Percentiles rank a stretch among this genome's conserved stretches.
Evolutionary conservation across 2,113 vertebrate genomes (phyloP).

Genomic region (Eurypyga helias): DNA sequence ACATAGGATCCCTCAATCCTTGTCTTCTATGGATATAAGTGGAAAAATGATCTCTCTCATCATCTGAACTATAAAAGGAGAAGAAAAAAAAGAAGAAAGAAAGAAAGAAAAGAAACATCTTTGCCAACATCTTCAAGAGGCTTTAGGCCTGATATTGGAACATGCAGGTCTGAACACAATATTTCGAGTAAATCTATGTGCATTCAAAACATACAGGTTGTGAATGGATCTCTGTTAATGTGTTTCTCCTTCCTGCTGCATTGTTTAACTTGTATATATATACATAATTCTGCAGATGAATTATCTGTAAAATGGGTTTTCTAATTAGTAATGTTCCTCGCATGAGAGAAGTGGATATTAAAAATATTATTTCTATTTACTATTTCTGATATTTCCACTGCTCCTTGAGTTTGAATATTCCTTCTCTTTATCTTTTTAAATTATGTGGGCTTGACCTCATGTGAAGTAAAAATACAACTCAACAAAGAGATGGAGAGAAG

Average conservation of each 20-base stretch:
- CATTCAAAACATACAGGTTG: neutral
- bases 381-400: neutral
- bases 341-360: neutral
- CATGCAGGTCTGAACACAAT: neutral
- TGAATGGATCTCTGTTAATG: neutral
- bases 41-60: neutral
- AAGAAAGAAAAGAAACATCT: neutral
- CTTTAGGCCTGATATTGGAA: neutral
- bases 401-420: neutral
- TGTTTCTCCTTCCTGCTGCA: neutral
- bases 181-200: neutral
- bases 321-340: neutral
- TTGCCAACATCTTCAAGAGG: neutral
- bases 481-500: neutral
- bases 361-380: neutral
- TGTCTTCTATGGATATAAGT: neutral
- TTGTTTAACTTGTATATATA: neutral
- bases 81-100: neutral
- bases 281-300: neutral
- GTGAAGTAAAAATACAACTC: neutral
- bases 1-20: accelerated
- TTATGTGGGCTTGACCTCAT: neutral
- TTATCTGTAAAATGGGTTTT: neutral
- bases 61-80: neutral
- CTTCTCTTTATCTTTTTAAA: neutral